A percentile compares a stretch with the other conserved stretches of the same genome.
phyloP scores from a whole-genome alignment of 35 echinoderm and acorn worm genomes.

The Patiria miniata region DNA sequence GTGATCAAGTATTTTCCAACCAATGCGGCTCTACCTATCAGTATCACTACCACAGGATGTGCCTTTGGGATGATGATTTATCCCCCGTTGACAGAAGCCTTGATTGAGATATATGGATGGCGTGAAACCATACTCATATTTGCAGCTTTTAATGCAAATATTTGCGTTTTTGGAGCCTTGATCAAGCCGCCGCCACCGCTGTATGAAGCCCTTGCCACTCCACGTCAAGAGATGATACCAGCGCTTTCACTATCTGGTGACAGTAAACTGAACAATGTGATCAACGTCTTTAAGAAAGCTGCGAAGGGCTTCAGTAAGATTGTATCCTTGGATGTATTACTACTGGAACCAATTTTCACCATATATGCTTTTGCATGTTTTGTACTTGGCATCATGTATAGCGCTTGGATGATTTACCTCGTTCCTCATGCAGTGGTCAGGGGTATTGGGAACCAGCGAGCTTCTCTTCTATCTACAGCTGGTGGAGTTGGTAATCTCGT shows the following conservation, averaged over 20 bases:
- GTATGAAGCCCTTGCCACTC: not conserved
- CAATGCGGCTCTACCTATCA: not conserved
- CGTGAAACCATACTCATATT: slow-evolving; percentile 4
- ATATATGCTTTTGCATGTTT: not conserved
- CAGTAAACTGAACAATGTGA: not conserved
- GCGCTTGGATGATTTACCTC: slow-evolving; percentile 1
- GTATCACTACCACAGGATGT: not conserved
- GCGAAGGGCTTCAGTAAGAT: not conserved
- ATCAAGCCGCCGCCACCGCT: not conserved
- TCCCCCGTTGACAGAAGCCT: not conserved
- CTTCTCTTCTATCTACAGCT: not conserved
- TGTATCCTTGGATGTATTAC: not conserved
- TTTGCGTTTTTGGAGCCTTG: not conserved
- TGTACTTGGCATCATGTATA: not conserved
- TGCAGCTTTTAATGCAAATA: not conserved
- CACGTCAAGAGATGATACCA: not conserved
- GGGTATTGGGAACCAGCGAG: not conserved
- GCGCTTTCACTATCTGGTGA: not conserved
- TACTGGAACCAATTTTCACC: not conserved
- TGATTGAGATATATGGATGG: not conserved
- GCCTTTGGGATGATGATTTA: not conserved
- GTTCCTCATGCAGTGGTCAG: not conserved
- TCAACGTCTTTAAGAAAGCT: not conserved
- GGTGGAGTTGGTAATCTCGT: not conserved
- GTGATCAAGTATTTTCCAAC: not conserved